Percentiles rank a stretch among this genome's conserved stretches.
phyloP scores from a whole-genome alignment of 2,888 invertebrate species.

The Epirrhoe alternata region DNA sequence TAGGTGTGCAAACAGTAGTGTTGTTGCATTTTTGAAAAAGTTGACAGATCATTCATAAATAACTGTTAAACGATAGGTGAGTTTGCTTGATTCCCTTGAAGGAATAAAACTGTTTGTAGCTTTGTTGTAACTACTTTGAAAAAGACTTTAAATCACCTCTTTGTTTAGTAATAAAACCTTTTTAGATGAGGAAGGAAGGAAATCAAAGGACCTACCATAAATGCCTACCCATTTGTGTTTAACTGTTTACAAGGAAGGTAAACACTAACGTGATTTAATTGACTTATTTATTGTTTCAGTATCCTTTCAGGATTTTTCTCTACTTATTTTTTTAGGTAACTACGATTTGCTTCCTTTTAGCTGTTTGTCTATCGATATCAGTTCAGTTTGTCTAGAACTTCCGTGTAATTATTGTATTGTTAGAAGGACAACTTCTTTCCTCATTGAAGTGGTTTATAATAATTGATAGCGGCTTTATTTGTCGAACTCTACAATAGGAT shows the following conservation, averaged over 20 bases:
- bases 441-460: not conserved
- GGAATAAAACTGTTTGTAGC: not conserved
- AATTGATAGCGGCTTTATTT: not conserved
- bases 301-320: slow-evolving; percentile 3
- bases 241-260: slow-evolving; percentile 13
- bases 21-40: too few relatives aligned
- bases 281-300: slow-evolving; percentile 2
- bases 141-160: too few relatives aligned
- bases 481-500: not conserved
- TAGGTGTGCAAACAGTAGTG: too few relatives aligned
- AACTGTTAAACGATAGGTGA: too few relatives aligned
- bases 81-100: too few relatives aligned
- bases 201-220: slow-evolving; percentile 3
- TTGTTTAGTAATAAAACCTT: not conserved
- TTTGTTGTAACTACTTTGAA: too few relatives aligned
- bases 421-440: slow-evolving; percentile 2
- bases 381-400: not conserved
- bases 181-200: slow-evolving; percentile 22
- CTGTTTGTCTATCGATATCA: not conserved
- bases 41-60: too few relatives aligned
- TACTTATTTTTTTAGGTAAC: not conserved
- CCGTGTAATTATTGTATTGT: not conserved
- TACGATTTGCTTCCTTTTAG: not conserved
- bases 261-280: not conserved
- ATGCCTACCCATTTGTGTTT: slow-evolving; percentile 1